Evolutionary conservation across 2,797 vertebrate genomes (phyloP), one percentile per base, ranked within the genome.

Genomic region (Parauchenoglanis ngamensis): DNA sequence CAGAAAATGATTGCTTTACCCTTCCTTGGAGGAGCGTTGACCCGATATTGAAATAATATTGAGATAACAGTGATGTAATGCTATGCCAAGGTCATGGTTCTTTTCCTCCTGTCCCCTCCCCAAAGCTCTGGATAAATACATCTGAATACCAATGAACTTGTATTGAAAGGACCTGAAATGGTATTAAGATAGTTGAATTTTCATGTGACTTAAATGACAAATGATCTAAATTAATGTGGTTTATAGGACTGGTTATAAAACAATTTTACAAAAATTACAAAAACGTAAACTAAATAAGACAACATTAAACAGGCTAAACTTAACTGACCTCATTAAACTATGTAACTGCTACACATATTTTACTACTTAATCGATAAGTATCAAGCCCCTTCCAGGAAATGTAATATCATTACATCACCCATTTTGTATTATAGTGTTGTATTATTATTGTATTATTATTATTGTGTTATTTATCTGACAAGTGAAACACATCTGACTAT

Each of bases 1-100:
- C 87, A 84, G 61, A 83, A 87, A 84, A 84, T 87, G 85, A 87
- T 86, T 89, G 87, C 76, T 31, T 86, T 75, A 31, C 85, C 75
- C 68, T 67, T 76, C 87, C 68, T 59, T 68, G 80, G 35, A 83
- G 82, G 80, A 78, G 46, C 54, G 68, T 78, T 46, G 85, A 79
- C 84, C 80, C n/a, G 17, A 59, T 70, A 77, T 76, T 84, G 77
- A 79, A 88, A 84, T 81, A 88, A 84, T 90, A 76, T 86, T 65
- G 52, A 68, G 78, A 86, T 86, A 90, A 84, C 46, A 67, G 81
- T 86, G 52, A 87, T 85, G 76, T 73, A 79, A 75, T 40, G 87
- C 87, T 56, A 56, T 72, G 75, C 31, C 87, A 88, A 90, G 83
- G 85, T 86, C 85, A 86, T 54, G 49, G n/a, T 13, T 83, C 57